Evolutionary conservation across 2,797 vertebrate species (phyloP), one percentile per base, ranked within the genome.

Genomic region (Urocyon cinereoargenteus): DNA sequence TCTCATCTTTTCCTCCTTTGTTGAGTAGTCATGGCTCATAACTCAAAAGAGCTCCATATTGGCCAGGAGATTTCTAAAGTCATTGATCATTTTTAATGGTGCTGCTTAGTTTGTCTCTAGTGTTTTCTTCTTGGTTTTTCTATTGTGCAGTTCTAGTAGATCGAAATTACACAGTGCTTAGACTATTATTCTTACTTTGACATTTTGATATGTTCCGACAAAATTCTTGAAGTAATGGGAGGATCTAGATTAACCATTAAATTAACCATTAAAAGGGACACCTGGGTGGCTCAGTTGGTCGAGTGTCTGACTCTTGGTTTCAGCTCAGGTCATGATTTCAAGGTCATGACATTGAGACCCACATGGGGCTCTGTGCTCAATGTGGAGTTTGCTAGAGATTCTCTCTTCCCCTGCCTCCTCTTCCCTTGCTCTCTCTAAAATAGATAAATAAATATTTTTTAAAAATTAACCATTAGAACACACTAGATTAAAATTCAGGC

Each of bases 201-300:
- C 31, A 94, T 86, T 94, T 88, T 86, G 19, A 85, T 90, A 66
- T 1, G 36, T 90, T 96, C 18, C 18, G n/a, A 89, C 12, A 24
- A 86, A 85, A 84, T 77, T 57, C 51, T 55, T 88, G n/a, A 94
- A 77, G 49, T 84, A 82, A 86, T n/a, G 4, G 6, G 2, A 94
- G 45, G 13, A 51, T 61, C 51, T 86, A 94, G 55, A 77, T 66
- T 84, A 93, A 85, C 61, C 49, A 94, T 66, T 82, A 77, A 68
- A 91, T 61, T 81, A 94, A 82, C 45, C 36, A 93, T 61, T 73
- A 66, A 78, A 78, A 84, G 18, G 34, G 9, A 18, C 66, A 36
- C 66, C 66, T 68, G 18, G 66, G 3, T 21, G 9, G n/a, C 66
- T 68, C 66, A 68, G n/a, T 18, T 36, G 66, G 18, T 34, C 34